Conservation (phyloP, 2,888 invertebrate genomes). For the Agrochola litura region DNA sequence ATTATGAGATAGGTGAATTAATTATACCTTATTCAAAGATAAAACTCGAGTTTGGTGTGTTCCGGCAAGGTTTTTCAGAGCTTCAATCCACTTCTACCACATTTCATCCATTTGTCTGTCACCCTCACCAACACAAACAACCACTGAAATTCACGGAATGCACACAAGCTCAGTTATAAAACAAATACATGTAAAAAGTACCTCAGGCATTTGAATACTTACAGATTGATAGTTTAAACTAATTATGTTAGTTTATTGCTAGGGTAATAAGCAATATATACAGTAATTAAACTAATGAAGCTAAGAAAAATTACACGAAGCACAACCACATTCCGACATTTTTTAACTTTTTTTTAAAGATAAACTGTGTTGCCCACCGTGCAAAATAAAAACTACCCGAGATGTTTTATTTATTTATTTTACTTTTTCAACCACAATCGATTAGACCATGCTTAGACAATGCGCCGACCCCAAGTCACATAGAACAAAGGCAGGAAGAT, state of each 20-base stretch:
- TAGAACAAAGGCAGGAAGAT: too few species aligned
- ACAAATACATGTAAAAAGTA: constrained; percentile 58
- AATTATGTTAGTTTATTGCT: constrained; percentile 63
- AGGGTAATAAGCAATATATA: constrained; percentile 58
- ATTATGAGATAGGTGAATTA: constrained; percentile 49
- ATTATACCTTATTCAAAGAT: constrained; percentile 75
- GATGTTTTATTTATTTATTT: neutral
- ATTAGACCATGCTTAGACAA: neutral
- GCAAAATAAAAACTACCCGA: neutral
- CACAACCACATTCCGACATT: constrained; percentile 85
- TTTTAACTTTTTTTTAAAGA: constrained; percentile 70
- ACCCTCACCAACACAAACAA: constrained; percentile 87
- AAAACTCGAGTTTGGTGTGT: constrained; percentile 67
- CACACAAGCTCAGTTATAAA: constrained; percentile 75
- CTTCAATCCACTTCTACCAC: constrained; percentile 81
- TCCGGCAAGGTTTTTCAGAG: constrained; percentile 68
- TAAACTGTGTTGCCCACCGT: constrained; percentile 23
- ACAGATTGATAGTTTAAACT: constrained; percentile 61
- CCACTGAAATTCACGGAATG: constrained; percentile 80
- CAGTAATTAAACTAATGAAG: constrained; percentile 60
- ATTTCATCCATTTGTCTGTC: constrained; percentile 83
- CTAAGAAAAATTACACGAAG: constrained; percentile 77
- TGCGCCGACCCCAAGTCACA: too few species aligned
- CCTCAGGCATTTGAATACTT: constrained; percentile 56
- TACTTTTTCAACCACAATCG: neutral